These are phyloP conservation scores for Micronisus gabar DNA, from an alignment of 2,113 vertebrate species.

Conservation along the genomic window DNA sequence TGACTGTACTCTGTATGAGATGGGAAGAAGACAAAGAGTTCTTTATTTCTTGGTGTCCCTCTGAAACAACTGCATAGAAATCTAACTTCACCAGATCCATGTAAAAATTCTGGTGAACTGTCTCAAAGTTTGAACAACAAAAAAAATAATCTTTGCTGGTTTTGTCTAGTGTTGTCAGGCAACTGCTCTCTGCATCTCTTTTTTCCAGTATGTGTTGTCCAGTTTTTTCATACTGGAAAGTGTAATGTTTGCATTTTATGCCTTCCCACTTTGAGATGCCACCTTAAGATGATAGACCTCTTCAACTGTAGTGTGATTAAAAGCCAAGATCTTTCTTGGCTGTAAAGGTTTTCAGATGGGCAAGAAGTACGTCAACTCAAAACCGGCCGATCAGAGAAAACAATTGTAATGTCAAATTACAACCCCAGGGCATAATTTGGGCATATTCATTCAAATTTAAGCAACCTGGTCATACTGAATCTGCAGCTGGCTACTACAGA, in stretches of 20 bases:
- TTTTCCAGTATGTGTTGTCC: neutral
- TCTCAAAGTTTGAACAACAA: neutral
- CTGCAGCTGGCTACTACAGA: neutral
- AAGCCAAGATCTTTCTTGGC: neutral
- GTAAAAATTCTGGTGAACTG: neutral
- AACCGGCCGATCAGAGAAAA: neutral
- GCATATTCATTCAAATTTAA: neutral
- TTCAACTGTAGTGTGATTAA: neutral
- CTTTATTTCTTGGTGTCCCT: neutral
- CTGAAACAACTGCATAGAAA: neutral
- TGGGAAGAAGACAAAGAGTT: neutral
- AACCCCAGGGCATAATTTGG: neutral
- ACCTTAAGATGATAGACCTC: neutral
- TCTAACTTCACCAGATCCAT: neutral
- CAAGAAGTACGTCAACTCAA: neutral
- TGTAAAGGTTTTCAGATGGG: neutral
- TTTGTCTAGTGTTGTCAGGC: neutral
- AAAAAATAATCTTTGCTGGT: neutral
- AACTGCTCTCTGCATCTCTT: neutral
- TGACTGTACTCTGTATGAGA: neutral
- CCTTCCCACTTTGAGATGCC: rapidly evolving
- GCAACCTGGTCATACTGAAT: neutral
- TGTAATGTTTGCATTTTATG: neutral
- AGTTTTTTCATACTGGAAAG: neutral
- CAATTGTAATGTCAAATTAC: neutral